These are phyloP conservation scores for Halisarca cf. caerulea DNA, from an alignment of 37 sponge, comb jelly and placozoan species.

Conservation along the genomic window DNA sequence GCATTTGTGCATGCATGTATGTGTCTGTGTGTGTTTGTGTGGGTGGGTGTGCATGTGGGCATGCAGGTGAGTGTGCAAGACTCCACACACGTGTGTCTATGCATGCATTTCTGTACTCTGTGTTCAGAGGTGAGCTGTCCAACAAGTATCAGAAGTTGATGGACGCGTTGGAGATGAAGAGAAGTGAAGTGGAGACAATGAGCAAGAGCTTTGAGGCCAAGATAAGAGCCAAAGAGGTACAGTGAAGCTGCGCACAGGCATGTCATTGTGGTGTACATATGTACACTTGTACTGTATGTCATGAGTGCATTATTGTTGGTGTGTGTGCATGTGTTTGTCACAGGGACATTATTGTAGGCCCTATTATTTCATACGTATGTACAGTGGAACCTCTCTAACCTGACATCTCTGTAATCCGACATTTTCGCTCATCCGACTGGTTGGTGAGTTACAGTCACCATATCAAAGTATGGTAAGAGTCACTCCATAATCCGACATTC, in stretches of 20 bases:
- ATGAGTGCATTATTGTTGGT: too few species aligned
- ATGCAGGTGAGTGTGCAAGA: background rate
- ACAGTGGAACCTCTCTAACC: too few species aligned
- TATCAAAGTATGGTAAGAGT: too few species aligned
- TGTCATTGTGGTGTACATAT: background rate
- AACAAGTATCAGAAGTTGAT: slow-evolving; percentile 53
- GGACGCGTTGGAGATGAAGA: slow-evolving; percentile 46
- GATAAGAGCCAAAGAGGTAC: slow-evolving; percentile 56
- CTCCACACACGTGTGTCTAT: background rate
- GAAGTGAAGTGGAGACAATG: slow-evolving; percentile 60
- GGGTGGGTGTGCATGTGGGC: background rate
- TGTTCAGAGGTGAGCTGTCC: slow-evolving; percentile 50
- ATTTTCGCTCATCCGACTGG: too few species aligned
- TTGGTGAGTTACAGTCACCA: too few species aligned
- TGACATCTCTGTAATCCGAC: too few species aligned
- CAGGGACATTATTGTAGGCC: too few species aligned
- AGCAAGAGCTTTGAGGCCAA: slow-evolving; percentile 60
- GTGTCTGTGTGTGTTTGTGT: background rate
- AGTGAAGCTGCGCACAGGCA: too few species aligned
- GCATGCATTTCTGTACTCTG: background rate
- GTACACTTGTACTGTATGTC: background rate
- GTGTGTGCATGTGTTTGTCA: too few species aligned
- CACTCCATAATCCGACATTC: too few species aligned
- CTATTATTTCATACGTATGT: too few species aligned
- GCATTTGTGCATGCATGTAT: background rate